Evolutionary conservation across 1,140 invertebrate genomes (phyloP), one percentile per base, ranked within the genome.

Genomic region (Popillia japonica): DNA sequence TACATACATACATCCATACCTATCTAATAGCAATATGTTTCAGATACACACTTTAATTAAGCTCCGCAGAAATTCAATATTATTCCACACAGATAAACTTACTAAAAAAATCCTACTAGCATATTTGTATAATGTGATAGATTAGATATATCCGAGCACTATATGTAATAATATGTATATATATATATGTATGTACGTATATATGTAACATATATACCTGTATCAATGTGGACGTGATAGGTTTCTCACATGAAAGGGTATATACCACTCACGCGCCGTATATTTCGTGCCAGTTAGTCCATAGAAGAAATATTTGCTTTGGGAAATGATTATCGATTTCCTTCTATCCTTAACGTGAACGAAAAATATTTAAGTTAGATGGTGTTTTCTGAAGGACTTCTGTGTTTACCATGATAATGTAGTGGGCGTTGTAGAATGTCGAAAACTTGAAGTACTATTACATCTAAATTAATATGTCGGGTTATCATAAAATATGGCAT

Each of bases 271-370:
- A 48, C 44, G 44, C 17, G 44, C 11, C 44, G 44, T 48, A 11
- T n/a, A 14, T 48, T 48, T n/a, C 11, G 11, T n/a, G 44, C n/a
- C n/a, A 48, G 44, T n/a, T 48, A n/a, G 10, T 48, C 44, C 11
- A 48, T 48, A 48, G 17, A n/a, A n/a, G 44, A 48, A 48, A 48
- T 48, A 48, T 48, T 48, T 48, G 11, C 44, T 48, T 48, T 48
- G n/a, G 44, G 44, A 48, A 48, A 48, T 48, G 44, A 48, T n/a
- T 48, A 48, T 48, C 44, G 44, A 48, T 48, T 48, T 48, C 44
- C 44, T 48, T 48, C 44, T 48, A n/a, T 48, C 11, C 11, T 48
- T 48, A 48, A 14, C 44, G 44, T 8, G 17, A 48, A 48, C 44
- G 44, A 48, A 48, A 48, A 48, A 48, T 48, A 48, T 48, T 48